Percentiles rank a stretch among this genome's conserved stretches.
Evolutionary conservation across 2,797 vertebrate species (phyloP).

Genomic region (Lophura swinhoii): DNA sequence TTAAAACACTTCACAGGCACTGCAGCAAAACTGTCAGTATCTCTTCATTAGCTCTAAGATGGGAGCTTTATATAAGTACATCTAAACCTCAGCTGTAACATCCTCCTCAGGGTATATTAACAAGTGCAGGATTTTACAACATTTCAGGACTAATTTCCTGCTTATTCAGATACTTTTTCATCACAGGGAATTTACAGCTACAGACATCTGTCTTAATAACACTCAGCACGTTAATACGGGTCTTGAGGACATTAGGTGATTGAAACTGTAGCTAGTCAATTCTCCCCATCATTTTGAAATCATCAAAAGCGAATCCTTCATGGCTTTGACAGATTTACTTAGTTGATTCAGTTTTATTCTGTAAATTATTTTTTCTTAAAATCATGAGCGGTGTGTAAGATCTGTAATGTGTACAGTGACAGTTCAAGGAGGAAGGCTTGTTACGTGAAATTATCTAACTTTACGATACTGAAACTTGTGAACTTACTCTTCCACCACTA

Average conservation of each 20-base stretch:
- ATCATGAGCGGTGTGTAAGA: neutral
- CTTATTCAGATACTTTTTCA: slow-evolving; percentile 63
- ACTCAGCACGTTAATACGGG: slow-evolving; percentile 14
- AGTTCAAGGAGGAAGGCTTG: neutral
- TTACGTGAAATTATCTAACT: neutral
- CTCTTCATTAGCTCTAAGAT: slow-evolving; percentile 75
- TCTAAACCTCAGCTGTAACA: slow-evolving; percentile 60
- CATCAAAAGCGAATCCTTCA: slow-evolving; percentile 5
- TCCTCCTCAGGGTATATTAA: slow-evolving; percentile 49
- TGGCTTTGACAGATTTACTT: neutral
- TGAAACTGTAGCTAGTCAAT: slow-evolving; percentile 23
- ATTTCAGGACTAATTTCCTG: slow-evolving; percentile 68
- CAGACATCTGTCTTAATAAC: slow-evolving; percentile 61
- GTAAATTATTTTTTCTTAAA: neutral
- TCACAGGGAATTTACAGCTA: slow-evolving; percentile 47
- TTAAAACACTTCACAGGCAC: slow-evolving; percentile 80
- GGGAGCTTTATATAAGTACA: slow-evolving; percentile 63
- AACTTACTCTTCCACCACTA: neutral
- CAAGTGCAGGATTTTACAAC: slow-evolving; percentile 52
- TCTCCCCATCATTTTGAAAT: slow-evolving; percentile 25
- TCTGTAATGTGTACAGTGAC: neutral
- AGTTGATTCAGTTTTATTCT: neutral
- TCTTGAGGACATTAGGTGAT: slow-evolving; percentile 41
- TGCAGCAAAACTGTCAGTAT: slow-evolving; percentile 72
- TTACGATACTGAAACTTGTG: neutral